Percentiles rank a stretch among this genome's conserved stretches.
These are phyloP conservation scores for Piaya cayana DNA, from an alignment of 2,113 vertebrate species.

Conservation along the genomic window DNA sequence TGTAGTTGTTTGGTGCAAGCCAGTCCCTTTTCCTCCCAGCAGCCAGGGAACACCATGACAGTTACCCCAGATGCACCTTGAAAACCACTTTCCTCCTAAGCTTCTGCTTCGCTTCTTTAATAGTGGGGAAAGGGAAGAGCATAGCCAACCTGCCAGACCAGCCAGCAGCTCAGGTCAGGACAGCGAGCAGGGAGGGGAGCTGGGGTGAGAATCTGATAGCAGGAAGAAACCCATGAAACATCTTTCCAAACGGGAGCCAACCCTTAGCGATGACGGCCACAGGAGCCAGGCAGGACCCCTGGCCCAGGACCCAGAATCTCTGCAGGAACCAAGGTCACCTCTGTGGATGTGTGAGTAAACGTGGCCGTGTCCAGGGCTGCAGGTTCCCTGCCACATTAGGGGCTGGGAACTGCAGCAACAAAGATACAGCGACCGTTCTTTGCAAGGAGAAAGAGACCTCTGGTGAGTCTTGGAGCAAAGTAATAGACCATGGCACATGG, in stretches of 20 bases:
- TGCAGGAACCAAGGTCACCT: background rate
- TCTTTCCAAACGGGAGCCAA: background rate
- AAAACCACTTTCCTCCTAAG: background rate
- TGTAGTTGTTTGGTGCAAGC: background rate
- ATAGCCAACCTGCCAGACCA: too few relatives aligned
- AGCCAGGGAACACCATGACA: too few relatives aligned
- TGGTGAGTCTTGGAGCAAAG: background rate
- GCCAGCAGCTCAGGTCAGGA: background rate
- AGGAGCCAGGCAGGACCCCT: background rate
- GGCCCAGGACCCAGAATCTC: background rate
- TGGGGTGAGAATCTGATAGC: too few relatives aligned
- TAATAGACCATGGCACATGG: accelerated
- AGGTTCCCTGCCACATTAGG: accelerated
- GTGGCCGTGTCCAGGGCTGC: background rate
- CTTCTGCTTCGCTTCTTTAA: background rate
- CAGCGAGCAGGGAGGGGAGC: background rate
- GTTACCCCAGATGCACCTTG: background rate
- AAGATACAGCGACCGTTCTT: too few relatives aligned
- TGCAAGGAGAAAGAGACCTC: background rate
- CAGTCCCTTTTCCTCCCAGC: background rate
- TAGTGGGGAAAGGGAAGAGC: background rate
- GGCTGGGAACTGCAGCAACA: background rate
- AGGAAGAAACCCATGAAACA: background rate
- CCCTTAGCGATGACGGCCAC: background rate
- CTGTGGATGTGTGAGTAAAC: accelerated